phyloP scores from a whole-genome alignment of 2,888 invertebrate genomes.

The Leptogaster cylindrica region DNA sequence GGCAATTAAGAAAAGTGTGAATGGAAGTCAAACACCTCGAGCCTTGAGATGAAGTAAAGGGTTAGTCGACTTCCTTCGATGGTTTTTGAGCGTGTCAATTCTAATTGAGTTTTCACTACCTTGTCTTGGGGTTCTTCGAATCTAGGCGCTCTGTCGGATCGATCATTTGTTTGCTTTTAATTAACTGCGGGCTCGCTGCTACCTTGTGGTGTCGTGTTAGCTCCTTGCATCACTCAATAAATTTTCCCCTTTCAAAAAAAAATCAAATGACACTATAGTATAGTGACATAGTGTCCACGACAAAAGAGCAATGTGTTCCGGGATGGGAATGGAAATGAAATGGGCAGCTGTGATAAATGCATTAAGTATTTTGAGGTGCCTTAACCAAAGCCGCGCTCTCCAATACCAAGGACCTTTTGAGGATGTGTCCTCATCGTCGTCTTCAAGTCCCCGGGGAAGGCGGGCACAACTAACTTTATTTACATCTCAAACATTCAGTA shows the following conservation, averaged over 20 bases:
- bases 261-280: slow-evolving; percentile 3
- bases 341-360: slow-evolving; percentile 24
- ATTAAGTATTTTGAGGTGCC: background rate
- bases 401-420: too few relatives aligned
- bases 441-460: background rate
- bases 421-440: background rate
- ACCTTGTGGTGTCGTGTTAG: background rate
- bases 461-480: slow-evolving; percentile 16
- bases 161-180: slow-evolving; percentile 36
- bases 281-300: slow-evolving; percentile 5
- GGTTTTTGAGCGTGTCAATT: slow-evolving; percentile 19
- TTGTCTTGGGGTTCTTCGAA: background rate
- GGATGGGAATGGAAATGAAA: background rate
- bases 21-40: slow-evolving; percentile 30
- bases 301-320: slow-evolving; percentile 3
- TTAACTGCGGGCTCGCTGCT: slow-evolving; percentile 13
- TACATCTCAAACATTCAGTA: slow-evolving; percentile 33
- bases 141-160: background rate
- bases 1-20: slow-evolving; percentile 34
- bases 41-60: background rate
- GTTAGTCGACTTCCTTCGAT: slow-evolving; percentile 12
- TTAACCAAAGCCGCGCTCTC: background rate
- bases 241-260: slow-evolving; percentile 2
- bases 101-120: slow-evolving; percentile 28
- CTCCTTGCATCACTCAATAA: slow-evolving; percentile 20